Evolutionary conservation across 2,797 vertebrate species (phyloP).

Genomic region (Rhinophrynus dorsalis): DNA sequence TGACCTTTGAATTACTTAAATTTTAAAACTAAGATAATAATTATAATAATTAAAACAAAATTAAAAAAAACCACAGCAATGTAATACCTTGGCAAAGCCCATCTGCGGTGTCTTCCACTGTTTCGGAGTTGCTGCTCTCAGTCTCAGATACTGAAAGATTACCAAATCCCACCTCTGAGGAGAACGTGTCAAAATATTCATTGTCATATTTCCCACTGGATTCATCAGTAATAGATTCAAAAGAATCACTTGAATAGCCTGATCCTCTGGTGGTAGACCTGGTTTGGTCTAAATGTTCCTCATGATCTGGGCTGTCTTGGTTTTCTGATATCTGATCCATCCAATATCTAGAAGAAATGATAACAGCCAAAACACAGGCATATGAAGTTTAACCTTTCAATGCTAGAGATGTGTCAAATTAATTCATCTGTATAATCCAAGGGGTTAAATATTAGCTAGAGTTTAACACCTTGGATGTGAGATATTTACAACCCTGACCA

Average conservation of each 20-base stretch:
- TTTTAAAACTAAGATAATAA: too few relatives aligned
- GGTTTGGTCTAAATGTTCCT: not conserved
- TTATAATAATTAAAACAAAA: too few relatives aligned
- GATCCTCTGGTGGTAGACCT: not conserved
- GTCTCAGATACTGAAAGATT: not conserved
- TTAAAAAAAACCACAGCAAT: too few relatives aligned
- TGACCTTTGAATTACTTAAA: too few relatives aligned
- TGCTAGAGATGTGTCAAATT: too few relatives aligned
- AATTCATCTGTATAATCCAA: too few relatives aligned
- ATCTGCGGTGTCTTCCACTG: not conserved
- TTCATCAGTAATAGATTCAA: slow-evolving; percentile 29
- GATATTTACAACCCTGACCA: too few relatives aligned
- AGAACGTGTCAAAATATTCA: not conserved
- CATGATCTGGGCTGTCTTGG: not conserved
- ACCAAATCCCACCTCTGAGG: slow-evolving; percentile 1
- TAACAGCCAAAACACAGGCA: too few relatives aligned
- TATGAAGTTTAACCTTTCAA: too few relatives aligned
- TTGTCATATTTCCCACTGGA: slow-evolving; percentile 10
- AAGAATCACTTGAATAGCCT: slow-evolving; percentile 33
- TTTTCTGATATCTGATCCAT: not conserved
- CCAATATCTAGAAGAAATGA: slow-evolving; percentile 4
- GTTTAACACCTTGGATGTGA: too few relatives aligned
- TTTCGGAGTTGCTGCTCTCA: slow-evolving; percentile 9
- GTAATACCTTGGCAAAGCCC: not conserved
- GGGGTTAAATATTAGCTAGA: too few relatives aligned